Base-by-base conservation (phyloP, 30 jellyfish, hydroid and myxozoan genomes). In the Aurelia sp. region DNA sequence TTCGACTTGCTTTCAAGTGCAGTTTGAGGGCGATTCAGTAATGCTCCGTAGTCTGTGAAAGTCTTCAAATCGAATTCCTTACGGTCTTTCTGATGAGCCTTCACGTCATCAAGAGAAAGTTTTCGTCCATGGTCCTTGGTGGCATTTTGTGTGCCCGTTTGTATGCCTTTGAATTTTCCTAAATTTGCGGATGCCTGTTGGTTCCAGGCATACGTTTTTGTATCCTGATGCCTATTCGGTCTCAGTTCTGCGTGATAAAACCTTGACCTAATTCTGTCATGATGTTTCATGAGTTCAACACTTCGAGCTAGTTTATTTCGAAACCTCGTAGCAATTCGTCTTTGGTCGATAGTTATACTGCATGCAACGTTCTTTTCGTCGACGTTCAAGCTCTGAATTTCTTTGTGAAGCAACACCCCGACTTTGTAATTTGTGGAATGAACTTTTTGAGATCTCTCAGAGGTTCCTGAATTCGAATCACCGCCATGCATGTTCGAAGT, bases 341-440 rank as follows among this genome's bases (percentile, higher is more conserved):
- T 40, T 57, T 83, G 92, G 10, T 83, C 75, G 27, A 83, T 75
- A 16, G 92, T 72, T 19, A 71, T 83, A 82, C 92, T 83, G 75
- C 92, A 83, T 1, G 92, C 92, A 5, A 74, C 67, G 17, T 83
- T 83, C 86, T 83, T 83, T 31, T 83, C 92, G 40, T 83, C 87
- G 22, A 74, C 67, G 65, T 83, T 71, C 80, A 83, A 48, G 48
- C 69, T 69, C 65, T 83, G 92, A 20, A 83, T 15, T 65, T 83
- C 92, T 48, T 83, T 83, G 2, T 72, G 78, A 40, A 83, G 35
- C 19, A 83, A 22, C 19, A 61, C 92, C 64, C 92, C 92, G 1
- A 69, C 63, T 83, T 58, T 70, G 73, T 83, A 83, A 72, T 83
- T 83, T 5, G 21, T 19, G 48, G 92, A 83, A 53, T 83, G 92